Evolutionary conservation across 2,797 vertebrate genomes (phyloP).

Genomic region (Platyrinchus mystaceus): DNA sequence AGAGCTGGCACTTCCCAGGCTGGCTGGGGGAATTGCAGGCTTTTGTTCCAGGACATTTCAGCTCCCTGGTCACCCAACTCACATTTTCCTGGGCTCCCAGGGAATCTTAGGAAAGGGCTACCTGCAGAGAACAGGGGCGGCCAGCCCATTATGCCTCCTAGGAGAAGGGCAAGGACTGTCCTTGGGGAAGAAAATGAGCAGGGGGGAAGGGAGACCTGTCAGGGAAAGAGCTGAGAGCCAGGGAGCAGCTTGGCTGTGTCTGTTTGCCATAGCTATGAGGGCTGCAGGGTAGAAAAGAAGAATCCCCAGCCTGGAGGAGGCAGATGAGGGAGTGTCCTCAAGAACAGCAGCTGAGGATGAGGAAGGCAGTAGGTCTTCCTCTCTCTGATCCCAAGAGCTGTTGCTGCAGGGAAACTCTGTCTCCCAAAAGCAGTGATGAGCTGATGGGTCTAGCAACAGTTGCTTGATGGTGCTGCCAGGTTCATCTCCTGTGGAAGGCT

Average conservation of each 20-base stretch:
- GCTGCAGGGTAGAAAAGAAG: background rate
- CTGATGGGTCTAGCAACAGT: background rate
- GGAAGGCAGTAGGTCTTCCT: background rate
- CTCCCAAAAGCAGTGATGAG: rapidly evolving
- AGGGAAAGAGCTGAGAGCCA: background rate
- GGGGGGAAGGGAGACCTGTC: background rate
- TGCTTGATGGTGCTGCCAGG: background rate
- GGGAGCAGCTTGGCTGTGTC: background rate
- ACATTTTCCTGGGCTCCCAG: background rate
- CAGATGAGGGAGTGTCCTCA: background rate
- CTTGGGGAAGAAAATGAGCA: background rate
- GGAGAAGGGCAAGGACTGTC: background rate
- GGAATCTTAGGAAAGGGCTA: background rate
- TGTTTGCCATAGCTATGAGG: constrained; percentile 27
- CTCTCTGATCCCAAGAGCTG: background rate
- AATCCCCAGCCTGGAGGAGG: background rate
- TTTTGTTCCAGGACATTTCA: background rate
- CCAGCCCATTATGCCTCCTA: background rate
- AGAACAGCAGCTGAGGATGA: background rate
- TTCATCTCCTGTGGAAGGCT: background rate
- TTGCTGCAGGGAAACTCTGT: background rate
- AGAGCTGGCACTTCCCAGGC: background rate
- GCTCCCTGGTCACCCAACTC: background rate
- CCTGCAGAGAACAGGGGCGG: background rate
- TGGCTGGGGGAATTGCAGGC: background rate